Evolutionary conservation across 2,888 invertebrate species (phyloP), one percentile per base, ranked within the genome.

Genomic region (Chrysolina americana): DNA sequence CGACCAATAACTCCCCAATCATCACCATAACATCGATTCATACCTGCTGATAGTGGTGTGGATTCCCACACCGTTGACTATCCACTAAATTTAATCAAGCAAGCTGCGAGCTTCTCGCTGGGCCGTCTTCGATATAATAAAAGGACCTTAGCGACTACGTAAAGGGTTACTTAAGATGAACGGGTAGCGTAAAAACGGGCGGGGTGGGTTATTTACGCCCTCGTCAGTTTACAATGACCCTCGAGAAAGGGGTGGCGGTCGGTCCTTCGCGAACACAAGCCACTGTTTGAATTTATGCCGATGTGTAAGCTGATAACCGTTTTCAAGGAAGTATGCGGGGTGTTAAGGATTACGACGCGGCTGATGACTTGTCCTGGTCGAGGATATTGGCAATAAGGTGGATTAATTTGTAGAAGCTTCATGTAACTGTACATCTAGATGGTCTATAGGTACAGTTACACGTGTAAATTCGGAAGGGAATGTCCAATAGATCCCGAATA

Each of bases 181-280:
- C 84, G 83, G 83, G 81, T 81, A 50, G 53, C 56, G 76, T 83
- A 85, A 84, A 85, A 84, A 82, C 83, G 81, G 85, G 81, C 74
- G 75, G 73, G 70, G 81, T 86, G 88, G 89, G 87, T 90, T 90
- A 90, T 91, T 91, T 90, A 91, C 91, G 89, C 91, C 91, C 91
- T 91, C 91, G 91, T 91, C 91, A 91, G 91, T 91, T 91, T 91
- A 91, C 90, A 90, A 91, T 91, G 91, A 91, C 91, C 91, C 90
- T 89, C 77, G 70, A 66, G 74, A 68, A 77, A 76, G 75, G 76
- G 76, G 78, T 73, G 76, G 75, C 48, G 72, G 73, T 68, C 73
- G 76, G 78, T 79, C 75, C 78, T 78, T 78, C 80, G 81, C 78
- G 75, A 77, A 78, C 78, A 79, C 80, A 78, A 72, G 78, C 80